Percentiles rank a stretch among this genome's conserved stretches.
Evolutionary conservation across 2,888 invertebrate genomes (phyloP).

Genomic region (Dynastes grantii): DNA sequence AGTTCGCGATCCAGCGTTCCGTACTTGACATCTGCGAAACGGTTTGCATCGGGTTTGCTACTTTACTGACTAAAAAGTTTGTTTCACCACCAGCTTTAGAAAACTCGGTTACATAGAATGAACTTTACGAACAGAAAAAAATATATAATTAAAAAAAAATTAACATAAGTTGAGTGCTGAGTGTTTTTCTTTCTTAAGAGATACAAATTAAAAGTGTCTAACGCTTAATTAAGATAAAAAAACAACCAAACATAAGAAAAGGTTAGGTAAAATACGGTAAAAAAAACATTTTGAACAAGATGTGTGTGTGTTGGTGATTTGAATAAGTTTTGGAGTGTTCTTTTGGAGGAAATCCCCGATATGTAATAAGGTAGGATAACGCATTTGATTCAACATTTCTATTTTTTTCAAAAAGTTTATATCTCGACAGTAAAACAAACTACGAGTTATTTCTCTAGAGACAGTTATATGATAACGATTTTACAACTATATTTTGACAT

Average conservation of each 20-base stretch:
- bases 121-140: background rate
- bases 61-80: background rate
- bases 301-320: conserved; percentile 1
- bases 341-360: background rate
- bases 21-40: background rate
- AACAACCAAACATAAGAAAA: no score
- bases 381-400: no score
- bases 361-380: background rate
- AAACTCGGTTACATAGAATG: background rate
- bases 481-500: no score
- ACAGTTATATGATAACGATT: no score
- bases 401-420: no score
- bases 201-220: no score
- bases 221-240: no score
- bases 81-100: background rate
- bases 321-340: background rate
- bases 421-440: no score
- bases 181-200: background rate
- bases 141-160: background rate
- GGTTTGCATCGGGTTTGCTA: background rate
- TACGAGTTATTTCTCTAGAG: no score
- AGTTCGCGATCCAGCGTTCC: background rate
- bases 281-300: background rate
- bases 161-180: background rate
- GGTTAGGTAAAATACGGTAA: no score